Evolutionary conservation across 1,140 invertebrate genomes (phyloP).

Genomic region (Hypothenemus hampei): DNA sequence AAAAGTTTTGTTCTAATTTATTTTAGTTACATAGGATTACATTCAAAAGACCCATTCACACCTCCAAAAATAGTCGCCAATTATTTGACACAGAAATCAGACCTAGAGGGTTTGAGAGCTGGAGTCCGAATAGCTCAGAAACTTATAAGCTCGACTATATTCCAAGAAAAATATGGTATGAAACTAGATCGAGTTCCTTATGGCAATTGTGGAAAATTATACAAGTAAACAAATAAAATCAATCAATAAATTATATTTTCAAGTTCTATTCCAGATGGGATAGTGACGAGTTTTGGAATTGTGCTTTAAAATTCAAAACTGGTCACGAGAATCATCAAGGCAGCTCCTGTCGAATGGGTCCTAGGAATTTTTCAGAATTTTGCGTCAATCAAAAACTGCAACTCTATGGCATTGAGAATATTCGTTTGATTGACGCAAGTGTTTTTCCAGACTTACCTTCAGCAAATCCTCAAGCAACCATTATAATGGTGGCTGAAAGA

Average conservation of each 20-base stretch:
- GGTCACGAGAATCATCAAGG: constrained; percentile 81
- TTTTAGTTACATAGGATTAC: constrained; percentile 44
- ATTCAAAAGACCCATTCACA: constrained; percentile 66
- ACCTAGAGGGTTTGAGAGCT: constrained; percentile 66
- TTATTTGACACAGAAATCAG: constrained; percentile 71
- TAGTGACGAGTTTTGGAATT: constrained; percentile 75
- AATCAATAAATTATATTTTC: background rate
- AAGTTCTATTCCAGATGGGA: constrained; percentile 53
- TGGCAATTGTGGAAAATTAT: constrained; percentile 7
- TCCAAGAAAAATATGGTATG: constrained; percentile 67
- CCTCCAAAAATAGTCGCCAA: constrained; percentile 78
- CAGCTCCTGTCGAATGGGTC: constrained; percentile 76
- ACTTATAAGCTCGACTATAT: constrained; percentile 60
- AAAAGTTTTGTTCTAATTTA: background rate
- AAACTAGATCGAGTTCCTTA: constrained; percentile 46
- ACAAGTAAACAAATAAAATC: constrained; percentile 13
- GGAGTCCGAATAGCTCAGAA: constrained; percentile 57
- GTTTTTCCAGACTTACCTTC: constrained; percentile 68
- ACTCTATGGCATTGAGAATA: constrained; percentile 62
- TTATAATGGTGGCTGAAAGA: constrained; percentile 78
- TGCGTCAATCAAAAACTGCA: constrained; percentile 67
- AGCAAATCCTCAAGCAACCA: constrained; percentile 75
- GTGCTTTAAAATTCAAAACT: constrained; percentile 67
- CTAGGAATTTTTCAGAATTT: constrained; percentile 55
- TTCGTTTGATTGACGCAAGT: constrained; percentile 72